Evolutionary conservation across 2,113 vertebrate species (phyloP).

Genomic region (Centropus bengalensis): DNA sequence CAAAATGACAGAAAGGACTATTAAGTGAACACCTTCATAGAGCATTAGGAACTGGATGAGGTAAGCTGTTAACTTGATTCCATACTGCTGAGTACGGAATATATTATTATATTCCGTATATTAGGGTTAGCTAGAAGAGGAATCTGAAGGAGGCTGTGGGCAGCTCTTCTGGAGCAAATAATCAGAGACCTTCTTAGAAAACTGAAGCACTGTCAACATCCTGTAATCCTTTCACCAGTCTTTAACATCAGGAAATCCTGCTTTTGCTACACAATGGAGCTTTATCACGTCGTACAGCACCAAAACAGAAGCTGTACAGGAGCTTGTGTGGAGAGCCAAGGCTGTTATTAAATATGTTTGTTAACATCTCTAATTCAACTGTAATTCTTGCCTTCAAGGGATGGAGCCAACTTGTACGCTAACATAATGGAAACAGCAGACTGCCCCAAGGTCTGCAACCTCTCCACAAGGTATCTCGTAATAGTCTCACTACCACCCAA

Average conservation of each 20-base stretch:
- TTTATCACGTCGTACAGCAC: background rate
- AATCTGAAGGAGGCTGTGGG: background rate
- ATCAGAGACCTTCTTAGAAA: background rate
- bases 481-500: rapidly evolving
- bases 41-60: background rate
- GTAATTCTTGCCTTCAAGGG: background rate
- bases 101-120: no score
- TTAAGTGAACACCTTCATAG: background rate
- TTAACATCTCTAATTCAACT: background rate
- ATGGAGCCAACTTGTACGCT: background rate
- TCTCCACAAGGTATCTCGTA: background rate
- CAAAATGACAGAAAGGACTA: background rate
- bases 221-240: background rate
- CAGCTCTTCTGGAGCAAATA: background rate
- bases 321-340: background rate
- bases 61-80: background rate
- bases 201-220: background rate
- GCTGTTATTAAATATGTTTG: background rate
- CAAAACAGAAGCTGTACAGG: background rate
- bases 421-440: background rate
- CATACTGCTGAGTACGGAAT: background rate
- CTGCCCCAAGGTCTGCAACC: background rate
- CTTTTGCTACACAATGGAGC: no score
- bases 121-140: background rate
- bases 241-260: background rate